Evolutionary conservation across 2,113 vertebrate genomes (phyloP).

Genomic region (Paradoxurus hermaphroditus): DNA sequence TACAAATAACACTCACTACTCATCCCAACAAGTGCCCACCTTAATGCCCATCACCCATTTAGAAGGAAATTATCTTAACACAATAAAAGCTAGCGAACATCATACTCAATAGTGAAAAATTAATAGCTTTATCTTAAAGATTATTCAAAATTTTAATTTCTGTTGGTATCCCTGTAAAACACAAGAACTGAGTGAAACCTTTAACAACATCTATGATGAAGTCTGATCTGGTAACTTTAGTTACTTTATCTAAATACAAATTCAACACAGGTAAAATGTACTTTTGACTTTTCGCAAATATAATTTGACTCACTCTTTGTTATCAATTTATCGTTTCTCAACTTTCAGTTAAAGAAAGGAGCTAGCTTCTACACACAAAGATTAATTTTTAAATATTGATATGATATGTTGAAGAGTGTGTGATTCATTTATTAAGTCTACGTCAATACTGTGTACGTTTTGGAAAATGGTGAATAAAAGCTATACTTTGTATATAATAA

Average conservation of each 20-base stretch:
- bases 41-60: too few relatives aligned
- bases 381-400: neutral
- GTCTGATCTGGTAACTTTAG: neutral
- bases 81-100: neutral
- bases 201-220: neutral
- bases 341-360: neutral
- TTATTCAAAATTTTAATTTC: neutral
- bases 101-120: neutral
- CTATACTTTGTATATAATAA: neutral
- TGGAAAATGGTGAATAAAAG: neutral
- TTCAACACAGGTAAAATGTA: neutral
- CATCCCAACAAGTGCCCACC: too few relatives aligned
- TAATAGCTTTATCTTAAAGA: neutral
- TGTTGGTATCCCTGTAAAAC: neutral
- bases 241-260: neutral
- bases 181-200: neutral
- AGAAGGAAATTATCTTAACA: neutral
- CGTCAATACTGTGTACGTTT: neutral
- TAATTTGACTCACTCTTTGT: neutral
- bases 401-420: neutral
- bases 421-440: neutral
- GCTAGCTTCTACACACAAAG: neutral
- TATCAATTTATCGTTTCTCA: neutral
- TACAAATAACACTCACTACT: too few relatives aligned
- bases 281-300: neutral